These are phyloP conservation scores for Candidula unifasciata DNA, from an alignment of 2,888 invertebrate species.

Conservation along the genomic window DNA sequence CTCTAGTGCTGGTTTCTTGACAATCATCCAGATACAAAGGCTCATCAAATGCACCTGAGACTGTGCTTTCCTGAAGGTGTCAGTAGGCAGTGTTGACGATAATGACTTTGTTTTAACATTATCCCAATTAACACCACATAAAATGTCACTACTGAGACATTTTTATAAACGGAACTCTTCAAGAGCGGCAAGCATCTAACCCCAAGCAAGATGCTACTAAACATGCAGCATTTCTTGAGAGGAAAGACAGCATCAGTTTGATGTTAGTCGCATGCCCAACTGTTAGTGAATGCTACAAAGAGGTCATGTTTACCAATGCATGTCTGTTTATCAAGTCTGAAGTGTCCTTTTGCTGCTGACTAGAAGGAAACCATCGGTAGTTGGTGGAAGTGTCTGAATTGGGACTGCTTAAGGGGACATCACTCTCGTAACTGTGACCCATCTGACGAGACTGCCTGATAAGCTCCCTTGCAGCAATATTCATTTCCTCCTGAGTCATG, in stretches of 20 bases:
- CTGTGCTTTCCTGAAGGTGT: no score
- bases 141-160: no score
- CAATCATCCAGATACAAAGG: no score
- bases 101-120: no score
- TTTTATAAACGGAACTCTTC: no score
- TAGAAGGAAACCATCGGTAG: constrained; percentile 14
- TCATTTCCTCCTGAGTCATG: constrained; percentile 98
- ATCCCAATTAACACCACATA: no score
- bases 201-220: background rate
- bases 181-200: background rate
- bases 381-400: background rate
- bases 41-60: no score
- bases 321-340: constrained; percentile 56
- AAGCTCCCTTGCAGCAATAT: constrained; percentile 93
- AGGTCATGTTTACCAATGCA: constrained; percentile 72
- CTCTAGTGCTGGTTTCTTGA: no score
- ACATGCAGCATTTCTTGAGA: background rate
- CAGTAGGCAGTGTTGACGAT: no score
- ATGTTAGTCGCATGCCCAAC: constrained; percentile 2
- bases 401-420: background rate
- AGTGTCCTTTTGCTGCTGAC: constrained; percentile 5
- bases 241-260: background rate
- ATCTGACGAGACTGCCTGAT: constrained; percentile 76
- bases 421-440: constrained; percentile 19
- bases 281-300: constrained; percentile 68